Conservation (phyloP, 2,888 invertebrate genomes). For the Tineola bisselliella region DNA sequence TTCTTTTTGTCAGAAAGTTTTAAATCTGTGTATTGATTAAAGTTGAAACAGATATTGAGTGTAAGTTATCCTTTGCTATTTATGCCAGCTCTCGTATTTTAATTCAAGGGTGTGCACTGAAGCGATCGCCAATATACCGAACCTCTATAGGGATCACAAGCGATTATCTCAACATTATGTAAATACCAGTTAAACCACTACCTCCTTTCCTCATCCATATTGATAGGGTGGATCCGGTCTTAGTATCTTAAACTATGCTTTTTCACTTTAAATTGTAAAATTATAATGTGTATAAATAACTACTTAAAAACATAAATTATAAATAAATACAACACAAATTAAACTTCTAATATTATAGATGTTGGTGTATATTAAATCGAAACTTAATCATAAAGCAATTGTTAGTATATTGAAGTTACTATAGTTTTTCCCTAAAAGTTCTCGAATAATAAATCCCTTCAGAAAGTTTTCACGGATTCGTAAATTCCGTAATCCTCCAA, state of each 20-base stretch:
- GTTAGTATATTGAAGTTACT: no score
- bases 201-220: constrained; percentile 19
- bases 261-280: background rate
- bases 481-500: no score
- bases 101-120: constrained; percentile 10
- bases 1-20: no score
- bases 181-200: constrained; percentile 19
- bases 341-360: no score
- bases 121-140: constrained; percentile 11
- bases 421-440: no score
- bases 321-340: no score
- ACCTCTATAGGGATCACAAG: constrained; percentile 12
- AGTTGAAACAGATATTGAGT: background rate
- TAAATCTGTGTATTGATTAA: no score
- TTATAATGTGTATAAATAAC: background rate
- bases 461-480: no score
- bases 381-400: no score
- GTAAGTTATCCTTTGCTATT: background rate
- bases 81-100: background rate
- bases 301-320: no score
- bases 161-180: constrained; percentile 23
- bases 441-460: no score
- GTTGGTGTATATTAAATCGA: no score
- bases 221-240: constrained; percentile 16
- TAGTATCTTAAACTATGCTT: constrained; percentile 6